Evolutionary conservation across 2,113 vertebrate species (phyloP).

Genomic region (Amazona vittata): DNA sequence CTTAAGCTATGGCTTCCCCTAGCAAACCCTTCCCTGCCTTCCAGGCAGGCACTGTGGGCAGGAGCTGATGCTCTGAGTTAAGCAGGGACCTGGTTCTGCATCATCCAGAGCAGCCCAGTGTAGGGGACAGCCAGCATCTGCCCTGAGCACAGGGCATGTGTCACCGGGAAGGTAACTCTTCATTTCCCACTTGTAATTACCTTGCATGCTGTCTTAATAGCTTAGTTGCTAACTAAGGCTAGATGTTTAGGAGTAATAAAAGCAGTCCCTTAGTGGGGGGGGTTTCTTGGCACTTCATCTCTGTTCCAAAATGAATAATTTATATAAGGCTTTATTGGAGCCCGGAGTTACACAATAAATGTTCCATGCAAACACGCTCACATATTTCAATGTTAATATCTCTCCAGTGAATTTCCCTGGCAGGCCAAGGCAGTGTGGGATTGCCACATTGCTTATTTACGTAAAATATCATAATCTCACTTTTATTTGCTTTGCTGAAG

Average conservation of each 20-base stretch:
- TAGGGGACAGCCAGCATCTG: neutral
- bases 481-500: slow-evolving; percentile 71
- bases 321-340: slow-evolving; percentile 63
- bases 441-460: slow-evolving; percentile 70
- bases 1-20: neutral
- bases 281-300: slow-evolving; percentile 54
- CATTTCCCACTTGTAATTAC: neutral
- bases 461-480: slow-evolving; percentile 72
- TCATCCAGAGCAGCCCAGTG: rapidly evolving
- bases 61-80: rapidly evolving
- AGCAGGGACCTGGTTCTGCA: neutral
- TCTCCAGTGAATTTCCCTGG: slow-evolving; percentile 66
- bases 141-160: rapidly evolving
- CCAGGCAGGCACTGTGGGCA: rapidly evolving
- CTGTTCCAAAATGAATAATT: slow-evolving; percentile 73
- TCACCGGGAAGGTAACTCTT: neutral
- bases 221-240: neutral
- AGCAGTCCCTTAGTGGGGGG: slow-evolving; percentile 39
- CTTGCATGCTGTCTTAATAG: neutral
- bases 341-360: slow-evolving; percentile 64
- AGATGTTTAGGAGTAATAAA: neutral
- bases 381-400: slow-evolving; percentile 65
- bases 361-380: slow-evolving; percentile 64
- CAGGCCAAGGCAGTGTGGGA: slow-evolving; percentile 64
- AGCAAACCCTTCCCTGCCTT: neutral